phyloP scores from a whole-genome alignment of 2,888 invertebrate genomes.

The Myopa tessellatipennis region DNA sequence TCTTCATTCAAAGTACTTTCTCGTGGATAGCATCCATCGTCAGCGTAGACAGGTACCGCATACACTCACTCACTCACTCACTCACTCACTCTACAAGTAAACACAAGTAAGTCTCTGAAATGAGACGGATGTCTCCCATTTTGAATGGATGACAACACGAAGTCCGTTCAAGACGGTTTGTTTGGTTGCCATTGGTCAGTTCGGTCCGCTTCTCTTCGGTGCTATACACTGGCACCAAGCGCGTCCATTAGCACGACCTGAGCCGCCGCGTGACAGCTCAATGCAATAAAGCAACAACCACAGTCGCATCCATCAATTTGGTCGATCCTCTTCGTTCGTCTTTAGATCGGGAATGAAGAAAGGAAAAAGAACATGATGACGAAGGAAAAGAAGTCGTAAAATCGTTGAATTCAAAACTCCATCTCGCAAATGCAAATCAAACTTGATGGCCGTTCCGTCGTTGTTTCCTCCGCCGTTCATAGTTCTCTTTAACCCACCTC shows the following conservation, averaged over 20 bases:
- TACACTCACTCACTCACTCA: conserved; percentile 12
- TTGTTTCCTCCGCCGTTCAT: conserved; percentile 9
- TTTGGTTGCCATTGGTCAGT: conserved; percentile 27
- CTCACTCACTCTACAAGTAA: conserved; percentile 7
- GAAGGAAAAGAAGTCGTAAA: conserved; percentile 14
- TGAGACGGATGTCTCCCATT: conserved; percentile 35
- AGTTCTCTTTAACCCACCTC: conserved; percentile 63
- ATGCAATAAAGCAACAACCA: conserved; percentile 51
- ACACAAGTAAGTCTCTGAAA: conserved; percentile 8
- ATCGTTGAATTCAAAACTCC: conserved; percentile 30
- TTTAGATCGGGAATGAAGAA: background rate
- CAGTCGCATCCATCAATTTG: conserved; percentile 62
- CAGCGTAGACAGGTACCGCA: background rate
- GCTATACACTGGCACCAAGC: conserved; percentile 35
- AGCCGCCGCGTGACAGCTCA: conserved; percentile 57
- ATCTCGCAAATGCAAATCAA: conserved; percentile 61
- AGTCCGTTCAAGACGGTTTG: conserved; percentile 13
- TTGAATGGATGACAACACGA: conserved; percentile 18
- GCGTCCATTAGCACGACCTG: conserved; percentile 48
- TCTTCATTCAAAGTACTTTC: too few species aligned
- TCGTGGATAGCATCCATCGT: background rate
- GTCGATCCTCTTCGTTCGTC: conserved; percentile 53
- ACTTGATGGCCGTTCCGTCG: conserved; percentile 43
- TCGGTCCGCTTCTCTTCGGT: conserved; percentile 2
- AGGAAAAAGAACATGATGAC: background rate